Percentiles rank a stretch among this genome's conserved stretches.
These are phyloP conservation scores for Mionectes olivaceus DNA, from an alignment of 2,797 vertebrate species.

Conservation along the genomic window DNA sequence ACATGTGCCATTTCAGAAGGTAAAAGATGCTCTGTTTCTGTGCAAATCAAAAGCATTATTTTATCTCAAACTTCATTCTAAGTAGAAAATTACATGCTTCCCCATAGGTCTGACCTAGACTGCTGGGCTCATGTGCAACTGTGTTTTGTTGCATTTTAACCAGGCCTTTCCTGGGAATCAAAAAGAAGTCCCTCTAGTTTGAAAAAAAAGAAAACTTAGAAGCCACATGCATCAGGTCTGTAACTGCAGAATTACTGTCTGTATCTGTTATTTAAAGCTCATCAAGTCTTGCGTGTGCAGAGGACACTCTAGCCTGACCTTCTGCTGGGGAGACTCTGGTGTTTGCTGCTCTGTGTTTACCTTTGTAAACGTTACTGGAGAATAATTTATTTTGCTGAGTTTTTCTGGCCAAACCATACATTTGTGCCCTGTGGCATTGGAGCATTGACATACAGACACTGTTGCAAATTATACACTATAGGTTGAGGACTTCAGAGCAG, in stretches of 20 bases:
- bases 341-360: neutral
- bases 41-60: neutral
- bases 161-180: neutral
- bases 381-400: slow-evolving; percentile 24
- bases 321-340: neutral
- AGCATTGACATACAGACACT: neutral
- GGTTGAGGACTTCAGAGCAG: neutral
- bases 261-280: neutral
- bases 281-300: neutral
- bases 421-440: neutral
- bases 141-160: neutral
- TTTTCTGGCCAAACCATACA: neutral
- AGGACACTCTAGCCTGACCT: neutral
- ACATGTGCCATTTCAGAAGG: neutral
- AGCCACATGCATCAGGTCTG: neutral
- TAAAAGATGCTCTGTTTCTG: neutral
- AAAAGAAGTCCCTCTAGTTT: neutral
- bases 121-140: neutral
- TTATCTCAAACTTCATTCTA: neutral
- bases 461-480: neutral
- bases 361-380: neutral
- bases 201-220: neutral
- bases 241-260: neutral
- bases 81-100: neutral
- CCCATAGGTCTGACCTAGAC: neutral